Evolutionary conservation across 2,113 vertebrate species (phyloP), one percentile per base, ranked within the genome.

Genomic region (Ornithorhynchus anatinus): DNA sequence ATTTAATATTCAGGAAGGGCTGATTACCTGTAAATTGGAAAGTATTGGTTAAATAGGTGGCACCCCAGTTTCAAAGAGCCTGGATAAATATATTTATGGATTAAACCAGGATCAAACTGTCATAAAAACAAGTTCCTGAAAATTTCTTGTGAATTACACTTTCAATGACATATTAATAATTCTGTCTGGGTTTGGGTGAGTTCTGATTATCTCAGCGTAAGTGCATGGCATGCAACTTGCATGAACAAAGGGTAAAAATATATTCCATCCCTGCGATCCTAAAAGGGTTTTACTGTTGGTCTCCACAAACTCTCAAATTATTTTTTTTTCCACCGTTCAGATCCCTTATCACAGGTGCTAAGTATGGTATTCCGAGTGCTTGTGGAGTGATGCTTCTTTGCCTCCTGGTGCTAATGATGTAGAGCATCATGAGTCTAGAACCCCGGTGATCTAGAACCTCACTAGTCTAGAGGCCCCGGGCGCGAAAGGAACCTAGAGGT

Each of bases 1-100:
- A 79, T 71, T 64, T 68, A 74, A 69, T 74, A 69, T 74, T 77
- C 65, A 79, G 65, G 59, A 77, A 59, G 42, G 40, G 10, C 50
- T 72, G 58, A 73, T 74, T 74, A 50, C 37, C 42, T 47, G 62
- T 45, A 74, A 69, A 59, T 61, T 66, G 52, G 47, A 53, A 27
- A 42, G 32, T 56, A 36, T 76, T 50, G n/a, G 60, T 54, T 58
- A 65, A 76, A 59, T 42, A 39, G 50, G 61, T 56, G 29, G 44
- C 59, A 37, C 61, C 62, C 69, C 54, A 59, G 44, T 56, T 59
- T 37, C 22, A 60, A 69, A 69, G n/a, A 20, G 43, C 37, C 74
- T 65, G 74, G 61, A 77, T 69, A 59, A 84, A 76, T 68, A 58
- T 72, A 66, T 39, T 54, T 73, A 22, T 44, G 43, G 54, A 53